Evolutionary conservation across 92 coral and sea anemone genomes (phyloP).

Genomic region (Palythoa caribaeorum): DNA sequence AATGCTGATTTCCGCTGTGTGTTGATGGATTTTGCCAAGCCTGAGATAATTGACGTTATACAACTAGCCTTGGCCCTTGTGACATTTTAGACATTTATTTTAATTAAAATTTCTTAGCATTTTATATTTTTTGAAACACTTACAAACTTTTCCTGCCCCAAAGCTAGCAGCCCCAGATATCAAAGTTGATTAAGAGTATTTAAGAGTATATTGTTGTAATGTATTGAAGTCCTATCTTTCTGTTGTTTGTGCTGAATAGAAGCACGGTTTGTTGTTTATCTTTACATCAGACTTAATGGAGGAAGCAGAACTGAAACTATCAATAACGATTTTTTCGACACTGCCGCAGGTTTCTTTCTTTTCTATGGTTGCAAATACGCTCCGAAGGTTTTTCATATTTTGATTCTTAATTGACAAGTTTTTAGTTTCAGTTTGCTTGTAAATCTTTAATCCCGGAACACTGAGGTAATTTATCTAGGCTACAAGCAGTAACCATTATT

Average conservation of each 20-base stretch:
- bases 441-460: conserved; percentile 27
- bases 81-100: not conserved
- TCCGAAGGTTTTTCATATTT: not conserved
- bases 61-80: not conserved
- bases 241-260: not conserved
- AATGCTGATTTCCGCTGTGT: conserved; percentile 17
- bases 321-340: conserved; percentile 4
- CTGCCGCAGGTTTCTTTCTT: not conserved
- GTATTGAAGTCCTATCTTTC: not conserved
- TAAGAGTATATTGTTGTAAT: not conserved
- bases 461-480: not conserved
- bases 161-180: not conserved
- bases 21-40: conserved; percentile 5
- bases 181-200: not conserved
- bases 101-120: not conserved
- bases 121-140: not conserved
- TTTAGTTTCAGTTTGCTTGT: not conserved
- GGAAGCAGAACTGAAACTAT: not conserved
- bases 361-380: not conserved
- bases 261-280: conserved; percentile 1
- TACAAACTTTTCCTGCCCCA: not conserved
- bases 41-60: not conserved
- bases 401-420: conserved; percentile 8
- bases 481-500: conserved; percentile 30
- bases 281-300: conserved; percentile 18